Conservation (phyloP, 2,888 invertebrate genomes). For the Calameuta pallipes region DNA sequence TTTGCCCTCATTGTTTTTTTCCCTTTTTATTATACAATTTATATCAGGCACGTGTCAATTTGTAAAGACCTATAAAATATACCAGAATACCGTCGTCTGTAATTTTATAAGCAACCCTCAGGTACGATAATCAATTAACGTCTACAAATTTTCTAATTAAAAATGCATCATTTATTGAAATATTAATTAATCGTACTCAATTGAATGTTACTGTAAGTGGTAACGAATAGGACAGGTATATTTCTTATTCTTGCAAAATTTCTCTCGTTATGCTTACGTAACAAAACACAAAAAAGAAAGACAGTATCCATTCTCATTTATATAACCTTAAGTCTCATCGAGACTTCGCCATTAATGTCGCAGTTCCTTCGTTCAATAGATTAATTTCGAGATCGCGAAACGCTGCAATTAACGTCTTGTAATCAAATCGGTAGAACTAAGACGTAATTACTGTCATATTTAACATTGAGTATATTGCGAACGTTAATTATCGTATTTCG, state of each 20-base stretch:
- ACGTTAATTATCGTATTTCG: background rate
- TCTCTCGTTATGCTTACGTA: background rate
- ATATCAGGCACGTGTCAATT: background rate
- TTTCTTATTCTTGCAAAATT: background rate
- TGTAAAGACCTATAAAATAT: background rate
- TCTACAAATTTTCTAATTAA: background rate
- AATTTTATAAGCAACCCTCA: background rate
- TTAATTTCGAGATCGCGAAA: background rate
- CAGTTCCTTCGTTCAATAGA: background rate
- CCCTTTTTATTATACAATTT: background rate
- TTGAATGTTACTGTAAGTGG: background rate
- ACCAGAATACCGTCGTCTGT: background rate
- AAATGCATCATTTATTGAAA: background rate
- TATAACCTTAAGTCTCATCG: background rate
- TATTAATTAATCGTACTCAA: background rate
- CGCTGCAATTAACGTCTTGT: background rate
- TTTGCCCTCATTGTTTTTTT: background rate
- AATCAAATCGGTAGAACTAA: background rate
- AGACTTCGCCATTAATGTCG: background rate
- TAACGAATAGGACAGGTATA: background rate
- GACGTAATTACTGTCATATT: background rate
- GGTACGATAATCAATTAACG: background rate
- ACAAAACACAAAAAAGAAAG: background rate
- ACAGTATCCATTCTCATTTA: background rate
- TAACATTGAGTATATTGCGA: background rate